Base-by-base conservation (phyloP, 2,797 vertebrate genomes). In the Eospalax fontanierii region DNA sequence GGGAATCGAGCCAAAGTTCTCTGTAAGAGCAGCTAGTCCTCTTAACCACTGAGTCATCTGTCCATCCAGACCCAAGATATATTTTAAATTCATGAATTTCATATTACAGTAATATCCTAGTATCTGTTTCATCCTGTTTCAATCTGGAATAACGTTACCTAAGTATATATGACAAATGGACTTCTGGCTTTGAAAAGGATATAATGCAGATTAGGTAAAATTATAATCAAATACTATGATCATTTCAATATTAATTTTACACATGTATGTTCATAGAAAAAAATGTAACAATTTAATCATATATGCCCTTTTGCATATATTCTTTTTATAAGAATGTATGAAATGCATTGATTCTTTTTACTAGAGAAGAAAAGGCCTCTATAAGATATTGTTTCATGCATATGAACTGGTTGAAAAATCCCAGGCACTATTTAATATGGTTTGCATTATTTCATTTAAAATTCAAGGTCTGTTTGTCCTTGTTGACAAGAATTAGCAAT, bases 391-490 rank as follows among this genome's bases (percentile, higher is more conserved):
- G 22, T 85, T 96, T 96, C 95, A 93, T 84, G 57, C 86, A 93
- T 88, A 87, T 61, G 65, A 94, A 79, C 92, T 46, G 38, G 83
- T 57, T 92, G 82, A 95, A 86, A 87, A 75, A 50, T 95, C 92
- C 74, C 96, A 93, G 74, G 70, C 66, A 57, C 73, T 78, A 43
- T 96, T 96, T 97, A 92, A 75, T 95, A 80, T 35, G 89, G 24
- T 22, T 97, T 97, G 16, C 66, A 78, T 94, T 61, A 57, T 94
- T 91, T 96, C 78, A 96, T 95, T 96, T 94, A 91, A 95, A 95
- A 98, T 97, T 89, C 91, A 95, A 98, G 92, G 24, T 95, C 94
- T 97, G 40, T 95, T 96, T 97, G 96, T 97, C 96, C 96, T 97
- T 97, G 89, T 89, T 98, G 91, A 97, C 71, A 89, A 79, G 68